Evolutionary conservation across 2,113 vertebrate genomes (phyloP), one percentile per base, ranked within the genome.

Genomic region (Catagonus wagneri): DNA sequence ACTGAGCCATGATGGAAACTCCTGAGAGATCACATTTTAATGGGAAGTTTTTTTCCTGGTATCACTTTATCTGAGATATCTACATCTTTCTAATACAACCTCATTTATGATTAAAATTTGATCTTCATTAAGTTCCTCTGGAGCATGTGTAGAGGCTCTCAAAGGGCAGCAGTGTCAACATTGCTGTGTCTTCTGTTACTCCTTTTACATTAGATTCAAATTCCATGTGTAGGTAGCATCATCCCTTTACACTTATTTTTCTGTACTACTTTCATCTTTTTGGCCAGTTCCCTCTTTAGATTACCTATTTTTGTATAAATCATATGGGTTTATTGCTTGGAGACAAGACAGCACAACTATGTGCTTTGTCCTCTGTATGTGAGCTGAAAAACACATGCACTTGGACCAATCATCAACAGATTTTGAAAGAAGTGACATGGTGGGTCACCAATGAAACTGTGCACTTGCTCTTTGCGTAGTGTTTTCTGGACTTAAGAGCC

Each of bases 101-200:
- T 78, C 27, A 25, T 61, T 3, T 4, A 5, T 83, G 54, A 7
- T 22, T 27, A 36, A 12, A n/a, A 25, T 3, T 1, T 54, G 60
- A 7, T n/a, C 3, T 68, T 63, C 17, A 3, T 39, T 2, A 2
- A 14, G 56, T 50, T 39, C 29, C 34, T 61, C 13, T 68, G 58
- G 1, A n/a, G 19, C 44, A 3, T 29, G 27, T 27, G 65, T 63
- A 32, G 13, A 23, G 34, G 2, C 23, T 52, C 32, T 54, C 4
- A 0, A 19, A 29, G 2, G 25, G 84, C 0, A 1, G 19, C 7
- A 16, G 2, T 6, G 54, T 54, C 65, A 27, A 4, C 34, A 32
- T 86, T 74, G 29, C 29, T 10, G 1, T 54, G 52, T 93, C 68
- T 93, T 60, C 25, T 66, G 0, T 32, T 20, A 65, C 50, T 63